Evolutionary conservation across 2,113 vertebrate genomes (phyloP).

Genomic region (Stigmatopora argus): DNA sequence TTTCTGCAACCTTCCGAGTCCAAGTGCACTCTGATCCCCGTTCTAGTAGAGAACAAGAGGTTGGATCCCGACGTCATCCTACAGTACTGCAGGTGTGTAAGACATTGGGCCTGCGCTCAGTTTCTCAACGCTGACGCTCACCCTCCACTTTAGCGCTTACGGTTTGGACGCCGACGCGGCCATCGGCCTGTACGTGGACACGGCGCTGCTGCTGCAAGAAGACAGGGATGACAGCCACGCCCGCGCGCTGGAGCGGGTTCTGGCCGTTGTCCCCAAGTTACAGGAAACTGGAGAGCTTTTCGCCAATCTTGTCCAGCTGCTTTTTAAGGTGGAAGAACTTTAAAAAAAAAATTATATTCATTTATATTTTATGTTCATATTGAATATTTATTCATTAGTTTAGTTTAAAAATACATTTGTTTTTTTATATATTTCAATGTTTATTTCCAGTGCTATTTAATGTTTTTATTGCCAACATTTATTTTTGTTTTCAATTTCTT

Average conservation of each 20-base stretch:
- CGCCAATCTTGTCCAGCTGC: slow-evolving; percentile 74
- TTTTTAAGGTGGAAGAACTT: slow-evolving; percentile 76
- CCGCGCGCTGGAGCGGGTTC: slow-evolving; percentile 68
- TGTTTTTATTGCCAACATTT: no score
- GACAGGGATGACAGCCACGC: slow-evolving; percentile 55
- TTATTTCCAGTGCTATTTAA: no score
- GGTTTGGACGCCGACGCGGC: slow-evolving; percentile 78
- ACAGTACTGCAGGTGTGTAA: slow-evolving; percentile 84
- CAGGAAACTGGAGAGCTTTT: slow-evolving; percentile 75
- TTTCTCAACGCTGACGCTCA: background rate
- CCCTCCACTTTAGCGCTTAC: slow-evolving; percentile 71
- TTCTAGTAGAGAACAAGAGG: slow-evolving; percentile 78
- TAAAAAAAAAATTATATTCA: no score
- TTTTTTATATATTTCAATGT: no score
- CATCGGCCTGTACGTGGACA: slow-evolving; percentile 86
- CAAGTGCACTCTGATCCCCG: slow-evolving; percentile 81
- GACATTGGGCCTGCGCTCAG: background rate
- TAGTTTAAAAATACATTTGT: no score
- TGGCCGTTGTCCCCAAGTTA: slow-evolving; percentile 80
- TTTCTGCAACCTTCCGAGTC: slow-evolving; percentile 79
- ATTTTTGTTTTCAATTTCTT: no score
- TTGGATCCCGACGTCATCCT: slow-evolving; percentile 80
- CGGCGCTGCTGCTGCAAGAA: slow-evolving; percentile 75
- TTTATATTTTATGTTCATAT: no score
- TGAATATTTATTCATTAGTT: no score